Evolutionary conservation across 1,140 invertebrate species (phyloP).

Genomic region (Eriocheir sinensis): DNA sequence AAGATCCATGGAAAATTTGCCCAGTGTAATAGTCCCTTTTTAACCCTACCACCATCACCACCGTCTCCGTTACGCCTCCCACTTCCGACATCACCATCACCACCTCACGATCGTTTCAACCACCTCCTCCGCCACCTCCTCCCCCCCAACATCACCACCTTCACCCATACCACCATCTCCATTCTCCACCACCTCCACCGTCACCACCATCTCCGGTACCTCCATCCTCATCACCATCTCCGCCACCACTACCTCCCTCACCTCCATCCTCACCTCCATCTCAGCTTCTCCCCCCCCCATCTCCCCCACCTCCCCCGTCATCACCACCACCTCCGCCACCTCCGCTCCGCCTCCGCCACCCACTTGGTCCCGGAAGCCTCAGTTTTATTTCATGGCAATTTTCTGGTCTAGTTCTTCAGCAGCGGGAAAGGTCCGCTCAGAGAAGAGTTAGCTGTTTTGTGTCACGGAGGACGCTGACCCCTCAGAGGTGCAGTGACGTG

Average conservation of each 20-base stretch:
- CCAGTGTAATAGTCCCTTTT: not conserved
- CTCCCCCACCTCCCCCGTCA: not conserved
- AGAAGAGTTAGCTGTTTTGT: not conserved
- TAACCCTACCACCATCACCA: no score
- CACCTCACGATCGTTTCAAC: no score
- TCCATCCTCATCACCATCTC: no score
- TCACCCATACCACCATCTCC: no score
- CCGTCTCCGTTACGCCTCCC: no score
- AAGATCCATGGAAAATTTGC: no score
- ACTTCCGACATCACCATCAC: no score
- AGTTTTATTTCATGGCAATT: not conserved
- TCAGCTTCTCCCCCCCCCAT: not conserved
- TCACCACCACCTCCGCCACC: constrained; percentile 2
- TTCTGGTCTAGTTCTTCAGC: constrained; percentile 29
- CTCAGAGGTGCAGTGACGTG: not conserved
- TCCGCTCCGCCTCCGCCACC: constrained; percentile 16
- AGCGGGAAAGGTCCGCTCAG: constrained; percentile 1
- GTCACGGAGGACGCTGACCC: constrained; percentile 9
- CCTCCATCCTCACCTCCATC: not conserved
- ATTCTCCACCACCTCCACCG: not conserved
- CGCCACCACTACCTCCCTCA: not conserved
- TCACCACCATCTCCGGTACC: no score
- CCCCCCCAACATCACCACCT: not conserved
- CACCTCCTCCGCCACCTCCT: not conserved
- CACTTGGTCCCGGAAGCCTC: not conserved